These are phyloP conservation scores for Tenualosa thibaudeaui DNA, from an alignment of 2,797 vertebrate genomes.

Conservation along the genomic window DNA sequence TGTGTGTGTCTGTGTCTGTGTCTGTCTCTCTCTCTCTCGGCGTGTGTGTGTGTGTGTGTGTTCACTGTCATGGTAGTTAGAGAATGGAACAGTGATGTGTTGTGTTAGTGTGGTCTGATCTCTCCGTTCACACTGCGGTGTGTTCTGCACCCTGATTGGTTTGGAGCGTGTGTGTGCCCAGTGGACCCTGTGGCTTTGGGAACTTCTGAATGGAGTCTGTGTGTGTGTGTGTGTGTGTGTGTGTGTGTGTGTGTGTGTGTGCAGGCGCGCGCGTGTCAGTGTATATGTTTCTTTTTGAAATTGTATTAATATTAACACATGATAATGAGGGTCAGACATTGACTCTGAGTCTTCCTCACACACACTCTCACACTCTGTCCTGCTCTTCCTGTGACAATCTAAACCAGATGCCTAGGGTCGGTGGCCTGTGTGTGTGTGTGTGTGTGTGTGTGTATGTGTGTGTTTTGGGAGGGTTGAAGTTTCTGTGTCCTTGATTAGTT, in stretches of 20 bases:
- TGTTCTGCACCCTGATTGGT: background rate
- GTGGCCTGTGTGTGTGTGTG: conserved; percentile 55
- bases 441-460: conserved; percentile 34
- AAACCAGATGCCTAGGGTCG: conserved; percentile 81
- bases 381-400: conserved; percentile 80
- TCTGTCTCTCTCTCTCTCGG: too few species aligned
- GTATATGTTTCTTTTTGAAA: conserved; percentile 73
- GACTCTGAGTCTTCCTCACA: conserved; percentile 69
- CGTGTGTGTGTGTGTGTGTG: background rate
- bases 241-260: conserved; percentile 4
- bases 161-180: conserved; percentile 5
- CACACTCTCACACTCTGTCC: conserved; percentile 57
- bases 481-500: conserved; percentile 27
- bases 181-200: background rate
- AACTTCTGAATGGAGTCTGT: conserved; percentile 24
- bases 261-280: conserved; percentile 52
- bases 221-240: conserved; percentile 6
- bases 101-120: conserved; percentile 22
- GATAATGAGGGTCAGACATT: conserved; percentile 82
- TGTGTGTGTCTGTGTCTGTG: background rate
- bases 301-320: conserved; percentile 82
- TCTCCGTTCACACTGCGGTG: conserved; percentile 7
- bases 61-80: background rate
- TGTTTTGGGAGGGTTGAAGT: background rate
- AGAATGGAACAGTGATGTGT: background rate